Conservation (phyloP, 2,797 vertebrate genomes). For the Gobionotothen gibberifrons region DNA sequence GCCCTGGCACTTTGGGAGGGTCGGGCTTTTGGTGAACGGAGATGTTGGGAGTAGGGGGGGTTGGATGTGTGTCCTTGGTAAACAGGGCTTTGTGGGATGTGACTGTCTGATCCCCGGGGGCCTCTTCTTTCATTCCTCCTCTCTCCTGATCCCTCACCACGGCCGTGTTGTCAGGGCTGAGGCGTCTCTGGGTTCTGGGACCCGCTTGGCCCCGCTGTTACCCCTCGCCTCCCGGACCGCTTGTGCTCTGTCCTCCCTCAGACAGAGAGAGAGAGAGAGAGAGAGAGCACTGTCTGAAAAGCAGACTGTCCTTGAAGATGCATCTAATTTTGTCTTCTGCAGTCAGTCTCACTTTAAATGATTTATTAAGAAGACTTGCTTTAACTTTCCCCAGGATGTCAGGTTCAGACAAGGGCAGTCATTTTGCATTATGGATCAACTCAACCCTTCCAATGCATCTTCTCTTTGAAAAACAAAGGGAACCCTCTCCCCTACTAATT, state of each 20-base stretch:
- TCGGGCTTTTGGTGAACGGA: constrained; percentile 60
- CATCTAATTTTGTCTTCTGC: constrained; percentile 37
- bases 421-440: constrained; percentile 30
- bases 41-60: constrained; percentile 38
- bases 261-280: constrained; percentile 13
- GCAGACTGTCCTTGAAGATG: constrained; percentile 44
- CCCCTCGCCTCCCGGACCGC: constrained; percentile 44
- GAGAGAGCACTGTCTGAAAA: constrained; percentile 19
- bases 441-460: constrained; percentile 42
- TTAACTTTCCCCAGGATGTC: constrained; percentile 43
- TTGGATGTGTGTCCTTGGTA: constrained; percentile 79
- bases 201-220: constrained; percentile 47
- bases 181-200: constrained; percentile 55
- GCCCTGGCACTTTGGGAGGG: constrained; percentile 77
- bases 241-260: constrained; percentile 26
- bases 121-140: constrained; percentile 70
- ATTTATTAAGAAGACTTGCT: constrained; percentile 44
- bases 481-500: constrained; percentile 46
- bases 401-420: constrained; percentile 33
- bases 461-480: constrained; percentile 50
- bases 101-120: constrained; percentile 82
- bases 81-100: constrained; percentile 85
- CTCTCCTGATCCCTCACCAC: constrained; percentile 66
- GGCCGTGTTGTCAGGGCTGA: constrained; percentile 50
- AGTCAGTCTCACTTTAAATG: constrained; percentile 19